phyloP scores from a whole-genome alignment of 2,797 vertebrate species.

The Dermochelys coriacea region DNA sequence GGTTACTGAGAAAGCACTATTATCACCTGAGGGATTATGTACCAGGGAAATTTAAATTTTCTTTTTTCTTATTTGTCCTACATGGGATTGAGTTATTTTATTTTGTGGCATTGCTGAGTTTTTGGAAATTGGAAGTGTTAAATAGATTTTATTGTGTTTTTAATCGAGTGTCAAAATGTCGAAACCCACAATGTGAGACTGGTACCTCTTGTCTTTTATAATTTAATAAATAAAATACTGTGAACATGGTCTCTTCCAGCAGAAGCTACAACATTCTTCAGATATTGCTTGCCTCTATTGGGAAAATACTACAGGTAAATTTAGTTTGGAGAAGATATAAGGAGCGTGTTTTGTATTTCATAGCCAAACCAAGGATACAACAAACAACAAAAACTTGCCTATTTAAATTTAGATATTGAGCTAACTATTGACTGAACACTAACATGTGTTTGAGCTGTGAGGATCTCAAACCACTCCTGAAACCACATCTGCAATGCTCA shows the following conservation, averaged over 20 bases:
- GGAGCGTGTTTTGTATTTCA: not conserved
- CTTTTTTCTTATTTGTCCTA: not conserved
- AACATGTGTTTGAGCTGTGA: not conserved
- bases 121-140: not conserved
- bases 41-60: not conserved
- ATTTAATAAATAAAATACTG: not conserved
- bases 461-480: not conserved
- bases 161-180: not conserved
- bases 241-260: not conserved
- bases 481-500: not conserved
- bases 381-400: not conserved
- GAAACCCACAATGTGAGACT: not conserved
- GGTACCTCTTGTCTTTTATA: not conserved
- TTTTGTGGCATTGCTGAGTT: not conserved
- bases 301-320: not conserved
- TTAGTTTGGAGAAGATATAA: not conserved
- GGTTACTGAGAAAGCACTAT: not conserved
- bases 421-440: not conserved
- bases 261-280: not conserved
- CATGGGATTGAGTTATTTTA: not conserved
- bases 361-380: not conserved
- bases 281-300: not conserved
- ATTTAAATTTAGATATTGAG: not conserved
- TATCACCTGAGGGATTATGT: rapidly evolving
- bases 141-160: not conserved